phyloP scores from a whole-genome alignment of 2,888 invertebrate species.

The Molorchus minor region DNA sequence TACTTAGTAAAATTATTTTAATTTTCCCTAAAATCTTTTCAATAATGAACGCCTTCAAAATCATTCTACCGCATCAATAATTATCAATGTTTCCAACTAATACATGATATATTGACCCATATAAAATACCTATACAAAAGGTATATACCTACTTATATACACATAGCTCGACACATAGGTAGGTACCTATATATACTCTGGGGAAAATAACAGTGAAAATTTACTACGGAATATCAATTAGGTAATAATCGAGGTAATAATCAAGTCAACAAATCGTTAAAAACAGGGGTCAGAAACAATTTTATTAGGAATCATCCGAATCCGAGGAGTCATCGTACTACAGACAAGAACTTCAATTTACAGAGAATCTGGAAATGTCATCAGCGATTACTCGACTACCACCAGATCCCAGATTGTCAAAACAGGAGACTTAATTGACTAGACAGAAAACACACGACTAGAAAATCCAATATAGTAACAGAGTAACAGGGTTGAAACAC shows the following conservation, averaged over 20 bases:
- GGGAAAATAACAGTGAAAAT: neutral
- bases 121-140: neutral
- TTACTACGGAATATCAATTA: slow-evolving; percentile 12
- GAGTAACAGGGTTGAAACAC: neutral
- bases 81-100: neutral
- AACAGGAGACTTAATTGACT: slow-evolving; percentile 7
- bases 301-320: neutral
- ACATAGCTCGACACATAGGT: too few species aligned
- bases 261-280: neutral
- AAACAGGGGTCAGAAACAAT: neutral
- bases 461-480: neutral
- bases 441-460: slow-evolving; percentile 5
- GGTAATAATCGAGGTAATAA: neutral
- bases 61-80: neutral
- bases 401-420: slow-evolving; percentile 1
- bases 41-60: neutral
- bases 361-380: neutral
- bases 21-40: neutral
- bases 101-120: neutral
- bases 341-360: neutral
- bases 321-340: neutral
- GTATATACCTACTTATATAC: too few species aligned
- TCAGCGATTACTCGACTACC: slow-evolving; percentile 1
- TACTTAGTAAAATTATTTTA: too few species aligned
- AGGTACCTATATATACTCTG: neutral